phyloP scores from a whole-genome alignment of 2,113 vertebrate species.

The Sialia sialis region DNA sequence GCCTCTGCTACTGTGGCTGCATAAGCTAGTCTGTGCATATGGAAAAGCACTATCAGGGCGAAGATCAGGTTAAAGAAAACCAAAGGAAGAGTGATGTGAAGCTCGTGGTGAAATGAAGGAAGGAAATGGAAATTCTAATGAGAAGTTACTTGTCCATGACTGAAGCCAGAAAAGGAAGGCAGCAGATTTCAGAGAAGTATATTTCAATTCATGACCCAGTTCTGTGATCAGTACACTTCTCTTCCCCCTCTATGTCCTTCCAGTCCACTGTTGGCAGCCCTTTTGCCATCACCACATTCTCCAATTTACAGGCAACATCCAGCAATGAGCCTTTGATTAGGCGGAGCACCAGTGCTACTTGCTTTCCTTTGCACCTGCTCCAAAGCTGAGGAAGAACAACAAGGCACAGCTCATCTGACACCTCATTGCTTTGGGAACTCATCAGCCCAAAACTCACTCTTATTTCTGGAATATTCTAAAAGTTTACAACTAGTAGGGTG shows the following conservation, averaged over 20 bases:
- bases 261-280: background rate
- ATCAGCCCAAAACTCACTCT: background rate
- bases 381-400: background rate
- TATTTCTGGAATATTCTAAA: background rate
- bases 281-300: background rate
- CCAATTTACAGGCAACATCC: background rate
- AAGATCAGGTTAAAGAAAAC: background rate
- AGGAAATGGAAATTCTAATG: background rate
- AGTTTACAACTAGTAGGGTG: background rate
- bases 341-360: background rate
- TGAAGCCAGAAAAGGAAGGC: background rate
- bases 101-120: background rate
- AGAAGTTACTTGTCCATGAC: background rate
- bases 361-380: background rate
- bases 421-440: background rate
- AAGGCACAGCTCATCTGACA: background rate
- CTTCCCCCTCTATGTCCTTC: background rate
- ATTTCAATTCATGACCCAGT: background rate
- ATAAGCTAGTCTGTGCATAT: fast-evolving
- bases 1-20: background rate
- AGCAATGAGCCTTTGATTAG: background rate
- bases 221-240: background rate
- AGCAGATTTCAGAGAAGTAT: background rate
- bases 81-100: background rate
- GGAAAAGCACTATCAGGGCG: background rate